Conservation (phyloP, 2,113 vertebrate genomes). For the Oryzias woworae region DNA sequence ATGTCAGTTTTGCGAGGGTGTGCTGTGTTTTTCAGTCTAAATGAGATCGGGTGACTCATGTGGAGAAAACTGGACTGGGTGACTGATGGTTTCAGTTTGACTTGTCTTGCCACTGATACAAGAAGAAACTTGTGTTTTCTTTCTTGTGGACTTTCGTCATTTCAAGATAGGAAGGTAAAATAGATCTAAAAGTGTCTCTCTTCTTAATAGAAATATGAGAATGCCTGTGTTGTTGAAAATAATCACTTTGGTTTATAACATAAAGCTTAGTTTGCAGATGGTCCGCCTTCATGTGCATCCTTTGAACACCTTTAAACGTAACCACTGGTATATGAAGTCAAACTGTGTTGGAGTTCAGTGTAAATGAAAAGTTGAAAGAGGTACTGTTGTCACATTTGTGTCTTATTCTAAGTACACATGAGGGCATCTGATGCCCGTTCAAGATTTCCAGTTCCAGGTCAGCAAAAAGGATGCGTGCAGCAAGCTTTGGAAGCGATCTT, state of each 20-base stretch:
- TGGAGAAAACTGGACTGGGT: conserved; percentile 55
- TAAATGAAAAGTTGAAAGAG: not conserved
- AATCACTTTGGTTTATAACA: no score
- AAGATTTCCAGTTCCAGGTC: no score
- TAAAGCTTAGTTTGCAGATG: no score
- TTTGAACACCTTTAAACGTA: not conserved
- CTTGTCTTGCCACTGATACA: conserved; percentile 45
- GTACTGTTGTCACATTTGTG: not conserved
- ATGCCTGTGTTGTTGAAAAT: not conserved
- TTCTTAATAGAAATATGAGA: conserved; percentile 21
- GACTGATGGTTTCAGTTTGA: conserved; percentile 69
- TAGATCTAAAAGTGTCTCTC: conserved; percentile 3
- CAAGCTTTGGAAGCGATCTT: no score
- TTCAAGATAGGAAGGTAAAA: conserved; percentile 28
- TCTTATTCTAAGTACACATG: not conserved
- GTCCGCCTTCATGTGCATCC: no score
- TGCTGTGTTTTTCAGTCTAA: conserved; percentile 57
- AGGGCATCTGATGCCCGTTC: no score
- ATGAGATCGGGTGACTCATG: conserved; percentile 73
- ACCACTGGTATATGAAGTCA: not conserved
- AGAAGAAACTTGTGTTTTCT: conserved; percentile 39
- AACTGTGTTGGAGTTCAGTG: not conserved
- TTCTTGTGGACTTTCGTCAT: conserved; percentile 48
- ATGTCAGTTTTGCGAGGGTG: conserved; percentile 46
- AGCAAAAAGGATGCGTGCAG: no score